phyloP scores from a whole-genome alignment of 2,113 vertebrate species.

The Saguinus midas region DNA sequence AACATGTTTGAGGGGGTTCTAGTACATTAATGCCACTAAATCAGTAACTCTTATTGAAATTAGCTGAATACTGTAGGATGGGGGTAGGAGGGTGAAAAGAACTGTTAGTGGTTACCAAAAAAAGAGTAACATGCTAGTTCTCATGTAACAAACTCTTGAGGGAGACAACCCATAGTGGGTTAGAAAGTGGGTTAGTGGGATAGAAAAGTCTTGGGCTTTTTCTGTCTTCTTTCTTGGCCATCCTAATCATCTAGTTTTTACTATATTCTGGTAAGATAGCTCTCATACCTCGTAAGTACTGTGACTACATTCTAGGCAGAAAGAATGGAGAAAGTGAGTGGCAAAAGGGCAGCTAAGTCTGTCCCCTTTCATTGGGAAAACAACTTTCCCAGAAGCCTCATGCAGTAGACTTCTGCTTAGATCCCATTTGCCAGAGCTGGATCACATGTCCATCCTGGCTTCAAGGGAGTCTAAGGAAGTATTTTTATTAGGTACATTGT shows the following conservation, averaged over 20 bases:
- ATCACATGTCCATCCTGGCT: not conserved
- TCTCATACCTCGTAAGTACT: not conserved
- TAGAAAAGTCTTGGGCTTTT: not conserved
- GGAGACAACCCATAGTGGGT: not conserved
- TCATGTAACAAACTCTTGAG: not conserved
- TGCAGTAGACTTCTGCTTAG: not conserved
- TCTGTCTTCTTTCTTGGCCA: not conserved
- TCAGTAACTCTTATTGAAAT: conserved; percentile 4
- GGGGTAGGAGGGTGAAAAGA: not conserved
- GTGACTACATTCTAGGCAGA: conserved; percentile 18
- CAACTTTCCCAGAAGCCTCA: conserved; percentile 13
- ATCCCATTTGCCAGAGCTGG: not conserved
- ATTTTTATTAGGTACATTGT: not conserved
- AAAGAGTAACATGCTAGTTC: not conserved
- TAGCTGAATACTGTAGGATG: not conserved
- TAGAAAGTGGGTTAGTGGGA: too few species aligned
- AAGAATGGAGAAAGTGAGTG: not conserved
- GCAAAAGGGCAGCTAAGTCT: not conserved
- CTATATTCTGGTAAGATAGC: not conserved
- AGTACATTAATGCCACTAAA: not conserved
- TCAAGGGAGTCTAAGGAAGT: not conserved
- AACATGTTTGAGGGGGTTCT: not conserved
- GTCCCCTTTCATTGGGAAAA: not conserved
- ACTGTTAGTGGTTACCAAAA: not conserved
- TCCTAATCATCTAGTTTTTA: not conserved